Evolutionary conservation across 1,140 invertebrate species (phyloP).

Genomic region (honey bee (Apis mellifera)): Amel_HAv3.1 CM009931.2:16950001-16950500

Average conservation of each 20-base stretch:
- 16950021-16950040: too few species aligned
- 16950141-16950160: too few species aligned
- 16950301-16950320: not conserved
- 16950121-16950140: too few species aligned
- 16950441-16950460: not conserved
- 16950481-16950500: not conserved
- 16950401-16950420: not conserved
- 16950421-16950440: not conserved
- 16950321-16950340: too few species aligned
- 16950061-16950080: too few species aligned
- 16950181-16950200: too few species aligned
- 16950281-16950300: not conserved
- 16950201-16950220: not conserved
- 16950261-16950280: conserved; percentile 13
- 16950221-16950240: conserved; percentile 1
- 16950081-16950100: too few species aligned
- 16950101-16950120: too few species aligned
- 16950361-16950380: not conserved
- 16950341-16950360: too few species aligned
- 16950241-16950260: not conserved
- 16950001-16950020: too few species aligned
- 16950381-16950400: not conserved
- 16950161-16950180: too few species aligned
- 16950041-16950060: too few species aligned
- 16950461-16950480: not conserved